Conservation (phyloP, 2,888 invertebrate genomes). For the Nymphalis urticae region DNA sequence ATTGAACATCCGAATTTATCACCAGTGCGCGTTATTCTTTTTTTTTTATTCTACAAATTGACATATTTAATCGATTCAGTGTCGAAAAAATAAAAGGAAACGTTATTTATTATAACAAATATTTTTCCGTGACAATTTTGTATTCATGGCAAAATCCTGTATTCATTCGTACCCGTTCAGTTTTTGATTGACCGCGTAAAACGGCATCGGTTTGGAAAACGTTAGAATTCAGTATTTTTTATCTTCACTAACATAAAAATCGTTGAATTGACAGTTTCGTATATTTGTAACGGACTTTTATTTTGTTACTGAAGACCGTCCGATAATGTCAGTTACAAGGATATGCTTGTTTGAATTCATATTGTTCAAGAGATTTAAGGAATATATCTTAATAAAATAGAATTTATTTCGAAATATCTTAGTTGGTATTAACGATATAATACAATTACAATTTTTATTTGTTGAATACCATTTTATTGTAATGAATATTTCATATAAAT, state of each 20-base stretch:
- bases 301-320: not conserved
- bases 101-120: slow-evolving; percentile 31
- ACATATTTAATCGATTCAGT: slow-evolving; percentile 22
- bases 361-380: too few relatives aligned
- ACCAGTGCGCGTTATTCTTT: not conserved
- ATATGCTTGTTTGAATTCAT: not conserved
- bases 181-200: slow-evolving; percentile 31
- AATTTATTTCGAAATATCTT: too few relatives aligned
- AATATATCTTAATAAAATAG: too few relatives aligned
- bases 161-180: slow-evolving; percentile 35
- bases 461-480: too few relatives aligned
- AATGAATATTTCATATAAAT: too few relatives aligned
- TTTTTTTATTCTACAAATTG: slow-evolving; percentile 15
- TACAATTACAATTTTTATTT: too few relatives aligned
- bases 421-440: too few relatives aligned
- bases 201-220: slow-evolving; percentile 30
- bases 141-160: slow-evolving; percentile 33
- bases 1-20: slow-evolving; percentile 10
- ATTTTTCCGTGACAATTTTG: slow-evolving; percentile 28
- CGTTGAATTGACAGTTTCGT: slow-evolving; percentile 9
- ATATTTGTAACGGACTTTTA: slow-evolving; percentile 7
- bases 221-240: slow-evolving; percentile 24
- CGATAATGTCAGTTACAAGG: not conserved
- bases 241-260: slow-evolving; percentile 6
- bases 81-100: slow-evolving; percentile 20